Evolutionary conservation across 37 sponge, comb jelly and placozoan species (phyloP), one percentile per base, ranked within the genome.

Genomic region (Theonella swinhoei): DNA sequence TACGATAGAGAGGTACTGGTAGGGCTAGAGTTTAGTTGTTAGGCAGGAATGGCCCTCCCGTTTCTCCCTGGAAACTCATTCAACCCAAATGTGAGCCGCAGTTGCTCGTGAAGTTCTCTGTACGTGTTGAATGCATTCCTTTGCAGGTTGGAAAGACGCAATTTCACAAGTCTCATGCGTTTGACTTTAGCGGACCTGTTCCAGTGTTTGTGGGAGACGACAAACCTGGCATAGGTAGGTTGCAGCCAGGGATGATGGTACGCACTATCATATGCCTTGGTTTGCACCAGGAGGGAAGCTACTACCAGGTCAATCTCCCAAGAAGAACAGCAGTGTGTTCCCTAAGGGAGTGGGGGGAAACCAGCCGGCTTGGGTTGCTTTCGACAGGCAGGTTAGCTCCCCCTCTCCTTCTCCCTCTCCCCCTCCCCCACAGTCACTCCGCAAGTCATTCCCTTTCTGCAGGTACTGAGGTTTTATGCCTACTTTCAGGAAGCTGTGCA

Each of bases 351-450:
- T 85, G 0, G 97, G 97, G 25, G 80, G 80, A 33, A 75, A 91
- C 28, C 72, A 92, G 62, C 99, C 99, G 17, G 93, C 99, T 3
- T 98, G 99, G 99, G 93, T 98, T 36, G 99, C 97, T 61, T 96
- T 96, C 82, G 99, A 98, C 81, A 85, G 91, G 67, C 96, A 98
- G 83, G 93, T 92, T 47, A 47, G 54, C 54, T 47, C 7, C 54
- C 7, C 7, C 54, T 47, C 54, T 14, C 54, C 14, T 20, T 31
- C 68, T 67, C 30, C 22, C 37, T 65, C 67, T 7, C n/a, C 26
- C 67, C 67, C 25, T 65, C 33, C 37, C 33, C 2, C 69, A 28
- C 69, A 8, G 4, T 23, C 39, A 3, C 69, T 28, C 9, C 64
- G 11, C 67, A 8, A 25, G 8, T 5, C 28, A 4, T 28, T n/a